A percentile compares a stretch with the other conserved stretches of the same genome.
These are phyloP conservation scores for Caenorhabditis latens DNA, from an alignment of 1,140 invertebrate species.

Conservation along the genomic window DNA sequence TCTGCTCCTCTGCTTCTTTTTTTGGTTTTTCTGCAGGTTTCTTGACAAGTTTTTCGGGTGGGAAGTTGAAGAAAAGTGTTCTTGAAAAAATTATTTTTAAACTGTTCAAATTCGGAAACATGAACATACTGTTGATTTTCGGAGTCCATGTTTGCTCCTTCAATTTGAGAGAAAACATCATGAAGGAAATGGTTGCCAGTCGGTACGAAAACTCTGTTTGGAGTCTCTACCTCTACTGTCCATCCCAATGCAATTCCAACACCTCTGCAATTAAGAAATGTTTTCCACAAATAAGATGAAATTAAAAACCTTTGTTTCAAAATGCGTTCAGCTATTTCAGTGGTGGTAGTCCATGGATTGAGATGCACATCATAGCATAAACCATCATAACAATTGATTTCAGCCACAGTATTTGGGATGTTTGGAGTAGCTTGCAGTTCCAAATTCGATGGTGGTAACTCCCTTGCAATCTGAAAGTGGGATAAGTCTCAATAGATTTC, in stretches of 20 bases:
- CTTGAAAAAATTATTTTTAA: not conserved
- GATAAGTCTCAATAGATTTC: too few relatives aligned
- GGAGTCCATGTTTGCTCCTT: constrained; percentile 12
- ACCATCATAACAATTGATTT: constrained; percentile 36
- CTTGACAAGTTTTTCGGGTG: constrained; percentile 45
- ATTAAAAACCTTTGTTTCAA: constrained; percentile 35
- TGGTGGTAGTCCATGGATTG: constrained; percentile 9
- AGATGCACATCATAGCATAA: constrained; percentile 8
- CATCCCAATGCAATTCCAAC: constrained; percentile 56
- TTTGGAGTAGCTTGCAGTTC: constrained; percentile 16
- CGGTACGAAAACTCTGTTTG: constrained; percentile 46
- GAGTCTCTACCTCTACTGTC: constrained; percentile 59
- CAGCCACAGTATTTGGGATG: constrained; percentile 19
- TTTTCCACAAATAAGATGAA: not conserved
- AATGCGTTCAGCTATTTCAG: not conserved
- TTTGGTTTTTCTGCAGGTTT: not conserved
- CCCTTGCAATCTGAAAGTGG: constrained; percentile 15
- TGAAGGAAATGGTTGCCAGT: constrained; percentile 60
- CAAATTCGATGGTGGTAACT: not conserved
- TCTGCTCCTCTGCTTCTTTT: not conserved
- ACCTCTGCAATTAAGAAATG: constrained; percentile 33
- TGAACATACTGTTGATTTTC: constrained; percentile 39
- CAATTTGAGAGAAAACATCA: constrained; percentile 60
- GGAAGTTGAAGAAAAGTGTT: constrained; percentile 54
- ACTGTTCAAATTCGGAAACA: not conserved